Base-by-base conservation (phyloP, 2,113 vertebrate species). In the Rutilus rutilus region DNA sequence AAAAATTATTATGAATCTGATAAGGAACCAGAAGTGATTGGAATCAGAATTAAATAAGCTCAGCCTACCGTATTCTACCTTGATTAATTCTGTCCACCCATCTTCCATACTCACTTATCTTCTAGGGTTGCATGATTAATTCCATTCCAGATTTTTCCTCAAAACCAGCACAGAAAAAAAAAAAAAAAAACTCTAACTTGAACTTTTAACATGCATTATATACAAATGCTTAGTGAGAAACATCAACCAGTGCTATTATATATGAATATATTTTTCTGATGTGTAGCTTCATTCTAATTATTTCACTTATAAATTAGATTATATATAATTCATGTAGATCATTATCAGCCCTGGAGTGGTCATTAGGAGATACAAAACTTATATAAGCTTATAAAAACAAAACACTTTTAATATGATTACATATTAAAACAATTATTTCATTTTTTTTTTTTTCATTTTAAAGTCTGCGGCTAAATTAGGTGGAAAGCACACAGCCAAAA, bases 401-500 rank as follows among this genome's bases (percentile, higher is more conserved):
- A 36, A 6, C 47, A 12, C 30, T 59, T 39, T n/a, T 25, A 57
- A 39, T 25, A 36, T 0, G 2, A 78, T 5, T 39, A 33, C 19
- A 36, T 21, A 14, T 60, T 60, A 59, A n/a, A 59, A 39, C 30
- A 45, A 64, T 19, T 52, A 5, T 36, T 52, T 21, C 27, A n/a
- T n/a, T n/a, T n/a, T n/a, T n/a, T n/a, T n/a, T n/a, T n/a, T n/a
- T 85, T 76, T 57, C 7, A 76, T 67, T 69, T 19, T 60, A n/a
- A 15, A 1, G n/a, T 23, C 74, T 19, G 47, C 1, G 9, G 11
- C 50, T 57, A 54, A 77, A 57, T 77, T 54, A 33, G 54, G 15
- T 74, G 7, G 36, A 73, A 74, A 75, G 30, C 71, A 33, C 52
- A 60, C 4, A 52, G 57, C 76, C 30, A 42, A 65, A 87, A 69